A percentile compares a stretch with the other conserved stretches of the same genome.
Conservation (phyloP, 2,888 invertebrate genomes). For the Aleiodes alternator region DNA sequence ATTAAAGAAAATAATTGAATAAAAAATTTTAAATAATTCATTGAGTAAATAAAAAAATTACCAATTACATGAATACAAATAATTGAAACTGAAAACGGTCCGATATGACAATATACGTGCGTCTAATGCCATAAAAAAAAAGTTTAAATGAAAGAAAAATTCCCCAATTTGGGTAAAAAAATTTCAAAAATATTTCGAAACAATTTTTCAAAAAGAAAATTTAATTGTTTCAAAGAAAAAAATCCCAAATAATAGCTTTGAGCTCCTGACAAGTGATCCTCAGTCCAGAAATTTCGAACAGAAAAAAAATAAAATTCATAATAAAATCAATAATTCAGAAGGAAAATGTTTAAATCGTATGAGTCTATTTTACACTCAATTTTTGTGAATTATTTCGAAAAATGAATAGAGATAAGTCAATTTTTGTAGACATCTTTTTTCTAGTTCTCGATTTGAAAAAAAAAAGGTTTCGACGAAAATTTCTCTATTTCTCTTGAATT, state of each 20-base stretch:
- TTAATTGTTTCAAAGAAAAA: constrained; percentile 31
- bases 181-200: constrained; percentile 6
- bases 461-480: too few relatives aligned
- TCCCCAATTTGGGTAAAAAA: constrained; percentile 11
- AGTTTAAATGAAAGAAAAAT: constrained; percentile 4
- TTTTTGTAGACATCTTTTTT: too few relatives aligned
- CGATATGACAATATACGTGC: constrained; percentile 68
- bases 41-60: constrained; percentile 40
- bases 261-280: too few relatives aligned
- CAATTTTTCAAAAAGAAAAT: constrained; percentile 10
- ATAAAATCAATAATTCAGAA: too few relatives aligned
- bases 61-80: constrained; percentile 24
- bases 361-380: too few relatives aligned
- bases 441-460: too few relatives aligned
- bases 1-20: not conserved
- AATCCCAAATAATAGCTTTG: constrained; percentile 40
- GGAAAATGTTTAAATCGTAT: too few relatives aligned
- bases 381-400: too few relatives aligned
- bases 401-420: too few relatives aligned
- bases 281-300: too few relatives aligned
- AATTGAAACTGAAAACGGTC: constrained; percentile 56
- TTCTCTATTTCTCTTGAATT: too few relatives aligned
- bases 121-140: constrained; percentile 58
- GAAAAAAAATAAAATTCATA: constrained; percentile 7
- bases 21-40: constrained; percentile 1